Conservation (phyloP, 1,140 invertebrate genomes). For the Zaprionus taronus region DNA sequence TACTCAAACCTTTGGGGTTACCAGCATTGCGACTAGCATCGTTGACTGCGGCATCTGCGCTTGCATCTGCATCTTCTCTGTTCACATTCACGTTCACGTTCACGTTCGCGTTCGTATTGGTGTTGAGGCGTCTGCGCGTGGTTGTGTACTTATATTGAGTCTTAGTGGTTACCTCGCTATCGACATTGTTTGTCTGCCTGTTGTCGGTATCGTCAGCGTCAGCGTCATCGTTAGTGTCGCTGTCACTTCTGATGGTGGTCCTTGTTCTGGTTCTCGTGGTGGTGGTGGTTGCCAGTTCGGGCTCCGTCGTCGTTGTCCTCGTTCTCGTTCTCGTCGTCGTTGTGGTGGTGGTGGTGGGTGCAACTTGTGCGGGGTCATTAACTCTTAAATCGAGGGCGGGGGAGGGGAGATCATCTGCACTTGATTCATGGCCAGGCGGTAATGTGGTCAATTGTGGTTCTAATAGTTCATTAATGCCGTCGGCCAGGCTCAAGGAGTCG, state of each 20-base stretch:
- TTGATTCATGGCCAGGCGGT: slow-evolving; percentile 39
- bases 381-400: slow-evolving; percentile 44
- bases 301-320: slow-evolving; percentile 61
- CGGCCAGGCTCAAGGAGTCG: slow-evolving; percentile 40
- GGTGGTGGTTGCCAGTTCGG: slow-evolving; percentile 55
- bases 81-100: slow-evolving; percentile 40
- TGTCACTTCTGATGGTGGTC: slow-evolving; percentile 3
- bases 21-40: slow-evolving; percentile 71
- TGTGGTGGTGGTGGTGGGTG: slow-evolving; percentile 42
- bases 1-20: slow-evolving; percentile 63
- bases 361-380: slow-evolving; percentile 51
- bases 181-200: slow-evolving; percentile 42
- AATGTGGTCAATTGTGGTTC: slow-evolving; percentile 36
- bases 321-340: slow-evolving; percentile 42
- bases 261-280: slow-evolving; percentile 40
- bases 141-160: slow-evolving; percentile 56
- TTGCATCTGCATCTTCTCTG: slow-evolving; percentile 59
- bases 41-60: slow-evolving; percentile 62
- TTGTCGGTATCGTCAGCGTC: slow-evolving; percentile 27
- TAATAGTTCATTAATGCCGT: slow-evolving; percentile 39
- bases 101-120: slow-evolving; percentile 36
- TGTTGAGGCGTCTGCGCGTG: slow-evolving; percentile 54
- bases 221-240: slow-evolving; percentile 28
- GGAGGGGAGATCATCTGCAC: slow-evolving; percentile 14
- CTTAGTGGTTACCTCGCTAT: slow-evolving; percentile 70